Evolutionary conservation across 1,140 invertebrate species (phyloP).

Genomic region (Diuraphis noxia): DNA sequence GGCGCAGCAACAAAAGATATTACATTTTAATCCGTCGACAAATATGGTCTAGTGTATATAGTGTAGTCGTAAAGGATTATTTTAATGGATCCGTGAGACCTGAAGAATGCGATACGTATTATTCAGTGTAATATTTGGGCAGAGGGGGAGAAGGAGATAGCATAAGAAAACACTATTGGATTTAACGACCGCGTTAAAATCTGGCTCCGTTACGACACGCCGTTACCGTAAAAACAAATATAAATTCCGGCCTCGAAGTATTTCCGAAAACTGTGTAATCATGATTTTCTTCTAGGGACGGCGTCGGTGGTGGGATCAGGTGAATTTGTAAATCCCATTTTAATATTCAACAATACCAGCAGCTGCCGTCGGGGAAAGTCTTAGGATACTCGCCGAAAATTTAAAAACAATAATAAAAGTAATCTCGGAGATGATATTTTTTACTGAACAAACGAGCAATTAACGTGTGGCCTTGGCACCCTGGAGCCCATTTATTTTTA

Average conservation of each 20-base stretch:
- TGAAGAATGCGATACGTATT: constrained; percentile 32
- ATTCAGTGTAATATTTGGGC: background rate
- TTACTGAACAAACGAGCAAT: constrained; percentile 31
- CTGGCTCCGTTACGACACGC: constrained; percentile 43
- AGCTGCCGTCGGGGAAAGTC: background rate
- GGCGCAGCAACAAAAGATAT: background rate
- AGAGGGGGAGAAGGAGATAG: background rate
- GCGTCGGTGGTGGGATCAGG: constrained; percentile 24
- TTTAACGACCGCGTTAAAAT: constrained; percentile 53
- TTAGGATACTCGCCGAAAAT: background rate
- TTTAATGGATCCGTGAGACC: constrained; percentile 19
- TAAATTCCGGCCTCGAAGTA: background rate
- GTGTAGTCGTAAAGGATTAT: constrained; percentile 21
- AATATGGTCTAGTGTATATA: constrained; percentile 22
- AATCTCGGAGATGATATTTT: constrained; percentile 36
- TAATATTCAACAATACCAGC: constrained; percentile 28
- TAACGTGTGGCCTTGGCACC: constrained; percentile 14
- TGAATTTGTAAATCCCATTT: constrained; percentile 43
- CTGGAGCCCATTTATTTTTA: constrained; percentile 35
- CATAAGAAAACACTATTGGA: constrained; percentile 19
- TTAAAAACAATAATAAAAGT: constrained; percentile 36
- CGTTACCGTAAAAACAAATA: constrained; percentile 53
- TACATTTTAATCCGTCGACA: constrained; percentile 46
- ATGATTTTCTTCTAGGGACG: background rate
- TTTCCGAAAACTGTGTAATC: constrained; percentile 44